Base-by-base conservation (phyloP, 2,888 invertebrate genomes). In the Plusia festucae region DNA sequence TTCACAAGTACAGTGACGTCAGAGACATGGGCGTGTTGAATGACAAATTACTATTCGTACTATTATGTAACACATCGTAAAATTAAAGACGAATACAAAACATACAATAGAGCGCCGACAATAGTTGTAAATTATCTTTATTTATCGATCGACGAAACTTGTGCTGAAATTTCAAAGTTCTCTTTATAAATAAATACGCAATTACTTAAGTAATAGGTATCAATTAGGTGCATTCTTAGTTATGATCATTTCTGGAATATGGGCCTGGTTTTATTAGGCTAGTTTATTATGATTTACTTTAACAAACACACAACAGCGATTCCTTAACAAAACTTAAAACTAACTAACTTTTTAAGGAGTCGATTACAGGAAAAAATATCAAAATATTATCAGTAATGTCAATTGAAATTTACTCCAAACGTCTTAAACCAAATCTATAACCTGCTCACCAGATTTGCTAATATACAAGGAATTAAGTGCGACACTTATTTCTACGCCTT, bases 51-150 rank as follows among this genome's bases (percentile, higher is more conserved):
- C n/a, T 40, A 40, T 40, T 40, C 40, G n/a, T 40, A 40, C 15
- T 40, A 40, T 40, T 40, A 40, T 40, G 40, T 40, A 40, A 40
- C 7, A 40, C 40, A n/a, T 40, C 15, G 40, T 49, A 49, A 11
- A 20, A 49, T 18, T 49, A 18, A 49, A 49, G 46, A 46, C 46
- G 5, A 49, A 49, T 9, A 49, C 46, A 49, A 11, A 46, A 49
- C 46, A 49, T 49, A 20, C 46, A 49, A 49, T 11, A 49, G 46
- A 20, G 46, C 18, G 46, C 20, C 46, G 20, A 49, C 46, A 49
- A 18, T 11, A 20, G 11, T 18, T 49, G 7, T 49, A 40, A 13
- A 46, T 16, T 46, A 49, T 40, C 34, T 1, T n/a, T 40, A 6
- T 40, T n/a, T 6, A 40, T 40, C 6, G 15, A 40, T 40, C n/a